Percentiles rank a stretch among this genome's conserved stretches.
Evolutionary conservation across 2,888 invertebrate species (phyloP).

Genomic region (Thymelicus sylvestris): DNA sequence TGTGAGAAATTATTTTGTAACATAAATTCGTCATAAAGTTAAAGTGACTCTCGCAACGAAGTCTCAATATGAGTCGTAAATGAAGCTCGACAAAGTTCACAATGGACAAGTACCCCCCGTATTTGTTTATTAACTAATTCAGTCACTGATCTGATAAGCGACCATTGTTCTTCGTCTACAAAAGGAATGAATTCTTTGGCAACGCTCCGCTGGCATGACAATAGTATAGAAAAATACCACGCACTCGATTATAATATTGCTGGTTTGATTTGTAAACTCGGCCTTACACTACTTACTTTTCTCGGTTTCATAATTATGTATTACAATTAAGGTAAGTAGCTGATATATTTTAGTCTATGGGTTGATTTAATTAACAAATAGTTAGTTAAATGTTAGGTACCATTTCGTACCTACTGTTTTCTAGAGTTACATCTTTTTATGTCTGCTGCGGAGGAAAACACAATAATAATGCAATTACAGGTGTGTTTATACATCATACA

Average conservation of each 20-base stretch:
- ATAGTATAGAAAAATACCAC: constrained; percentile 30
- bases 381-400: too few species aligned
- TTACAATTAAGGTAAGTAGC: neutral
- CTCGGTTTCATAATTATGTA: neutral
- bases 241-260: constrained; percentile 16
- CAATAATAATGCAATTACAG: too few species aligned
- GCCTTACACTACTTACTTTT: constrained; percentile 2
- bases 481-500: too few species aligned
- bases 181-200: constrained; percentile 31
- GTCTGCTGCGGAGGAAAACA: neutral
- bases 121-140: constrained; percentile 29
- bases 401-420: too few species aligned
- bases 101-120: neutral
- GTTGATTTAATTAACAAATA: too few species aligned
- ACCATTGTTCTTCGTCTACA: constrained; percentile 23
- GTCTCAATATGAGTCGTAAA: constrained; percentile 12
- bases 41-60: neutral
- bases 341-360: too few species aligned
- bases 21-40: constrained; percentile 17
- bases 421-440: too few species aligned
- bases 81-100: neutral
- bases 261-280: neutral
- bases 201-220: constrained; percentile 18
- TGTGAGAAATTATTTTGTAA: constrained; percentile 36
- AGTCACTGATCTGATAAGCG: constrained; percentile 18